These are phyloP conservation scores for Bombus fervidus DNA, from an alignment of 1,140 invertebrate genomes.

Conservation along the genomic window DNA sequence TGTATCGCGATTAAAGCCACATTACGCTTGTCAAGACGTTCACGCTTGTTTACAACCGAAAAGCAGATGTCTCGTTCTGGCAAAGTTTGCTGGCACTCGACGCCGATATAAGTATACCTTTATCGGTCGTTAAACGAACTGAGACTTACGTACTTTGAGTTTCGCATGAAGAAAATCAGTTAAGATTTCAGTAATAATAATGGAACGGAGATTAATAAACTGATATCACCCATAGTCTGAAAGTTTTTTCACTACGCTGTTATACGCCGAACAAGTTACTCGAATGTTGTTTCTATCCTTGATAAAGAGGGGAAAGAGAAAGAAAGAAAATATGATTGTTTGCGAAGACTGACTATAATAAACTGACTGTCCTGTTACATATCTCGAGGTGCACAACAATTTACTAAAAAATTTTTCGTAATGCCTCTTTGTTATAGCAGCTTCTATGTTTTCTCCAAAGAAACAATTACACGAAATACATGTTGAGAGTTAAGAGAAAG, in stretches of 20 bases:
- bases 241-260: background rate
- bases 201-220: conserved; percentile 11
- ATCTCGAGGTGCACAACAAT: background rate
- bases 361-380: background rate
- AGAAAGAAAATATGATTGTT: background rate
- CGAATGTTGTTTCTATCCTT: background rate
- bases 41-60: conserved; percentile 75
- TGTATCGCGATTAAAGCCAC: conserved; percentile 80
- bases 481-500: conserved; percentile 8
- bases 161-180: conserved; percentile 10
- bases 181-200: conserved; percentile 2
- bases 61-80: conserved; percentile 79
- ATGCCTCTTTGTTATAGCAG: background rate
- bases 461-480: conserved; percentile 16
- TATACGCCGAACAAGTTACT: background rate
- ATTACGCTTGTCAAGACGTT: conserved; percentile 80
- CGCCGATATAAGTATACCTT: conserved; percentile 64
- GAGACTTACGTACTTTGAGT: conserved; percentile 35
- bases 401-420: background rate
- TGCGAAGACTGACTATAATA: background rate
- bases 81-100: conserved; percentile 77
- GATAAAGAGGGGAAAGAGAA: no score
- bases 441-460: background rate
- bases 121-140: conserved; percentile 54
- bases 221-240: background rate